Conservation (phyloP, 2,888 invertebrate species). For the Spatulosminthurus flaviceps region DNA sequence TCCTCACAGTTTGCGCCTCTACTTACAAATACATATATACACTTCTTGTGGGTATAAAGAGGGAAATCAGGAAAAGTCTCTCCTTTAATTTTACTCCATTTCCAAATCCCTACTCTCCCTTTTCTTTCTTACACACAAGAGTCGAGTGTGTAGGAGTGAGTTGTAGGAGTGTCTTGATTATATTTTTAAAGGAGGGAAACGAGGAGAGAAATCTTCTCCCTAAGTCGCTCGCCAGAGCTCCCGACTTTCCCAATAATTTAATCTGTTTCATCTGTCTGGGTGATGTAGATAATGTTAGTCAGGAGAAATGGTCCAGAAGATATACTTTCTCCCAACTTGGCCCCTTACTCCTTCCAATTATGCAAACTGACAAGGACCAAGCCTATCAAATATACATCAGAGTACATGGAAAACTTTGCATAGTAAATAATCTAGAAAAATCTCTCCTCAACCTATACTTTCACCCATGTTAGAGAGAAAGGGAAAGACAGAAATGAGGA, state of each 20-base stretch:
- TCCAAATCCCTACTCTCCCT: conserved; percentile 20
- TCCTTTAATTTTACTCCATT: conserved; percentile 28
- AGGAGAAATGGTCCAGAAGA: no score
- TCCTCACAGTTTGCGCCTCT: conserved; percentile 18
- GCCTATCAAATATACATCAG: no score
- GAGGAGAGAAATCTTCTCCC: conserved; percentile 6
- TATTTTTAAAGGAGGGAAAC: conserved; percentile 5
- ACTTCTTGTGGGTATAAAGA: no score
- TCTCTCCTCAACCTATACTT: background rate
- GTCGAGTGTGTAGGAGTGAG: background rate
- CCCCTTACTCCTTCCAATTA: no score
- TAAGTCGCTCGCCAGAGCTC: background rate
- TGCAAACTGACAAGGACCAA: no score
- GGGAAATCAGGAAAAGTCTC: background rate
- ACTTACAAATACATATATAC: no score
- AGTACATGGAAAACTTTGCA: no score
- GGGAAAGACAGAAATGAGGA: background rate
- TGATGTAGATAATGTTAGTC: background rate
- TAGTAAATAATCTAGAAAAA: conserved; percentile 1
- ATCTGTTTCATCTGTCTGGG: conserved; percentile 25
- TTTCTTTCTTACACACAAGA: background rate
- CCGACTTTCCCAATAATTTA: conserved; percentile 24
- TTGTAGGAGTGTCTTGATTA: background rate
- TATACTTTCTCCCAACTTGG: no score
- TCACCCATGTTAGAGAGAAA: no score